Percentiles rank a stretch among this genome's conserved stretches.
Evolutionary conservation across 2,113 vertebrate species (phyloP).

Genomic region (Gorsachius goisagi): DNA sequence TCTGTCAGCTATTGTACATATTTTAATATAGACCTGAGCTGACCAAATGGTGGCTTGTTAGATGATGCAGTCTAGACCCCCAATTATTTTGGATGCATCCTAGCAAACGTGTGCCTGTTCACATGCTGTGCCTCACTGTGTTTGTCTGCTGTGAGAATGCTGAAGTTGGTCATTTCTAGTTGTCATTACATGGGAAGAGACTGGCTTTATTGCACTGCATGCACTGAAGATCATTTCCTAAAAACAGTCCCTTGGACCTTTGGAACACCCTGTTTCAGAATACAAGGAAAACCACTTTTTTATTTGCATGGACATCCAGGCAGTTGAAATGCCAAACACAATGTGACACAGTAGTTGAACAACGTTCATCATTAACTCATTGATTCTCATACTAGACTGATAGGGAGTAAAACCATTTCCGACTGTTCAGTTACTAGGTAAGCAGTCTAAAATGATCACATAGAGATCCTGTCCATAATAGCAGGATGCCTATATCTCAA

Average conservation of each 20-base stretch:
- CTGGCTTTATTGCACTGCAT: background rate
- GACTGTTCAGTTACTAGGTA: background rate
- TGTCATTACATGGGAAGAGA: background rate
- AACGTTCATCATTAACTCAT: background rate
- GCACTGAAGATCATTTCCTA: background rate
- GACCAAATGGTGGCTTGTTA: background rate
- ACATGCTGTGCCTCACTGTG: background rate
- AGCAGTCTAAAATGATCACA: background rate
- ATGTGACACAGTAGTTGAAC: background rate
- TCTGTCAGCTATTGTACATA: background rate
- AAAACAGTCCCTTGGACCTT: background rate
- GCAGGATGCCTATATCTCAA: background rate
- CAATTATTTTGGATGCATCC: background rate
- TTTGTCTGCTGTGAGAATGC: background rate
- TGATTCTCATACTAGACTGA: background rate
- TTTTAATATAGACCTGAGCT: background rate
- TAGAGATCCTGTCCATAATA: background rate
- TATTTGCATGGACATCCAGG: background rate
- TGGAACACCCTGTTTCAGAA: background rate
- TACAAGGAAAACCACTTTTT: background rate
- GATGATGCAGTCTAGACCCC: background rate
- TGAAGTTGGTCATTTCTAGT: background rate
- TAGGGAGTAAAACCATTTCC: background rate
- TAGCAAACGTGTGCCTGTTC: background rate
- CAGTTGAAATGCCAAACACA: background rate